Evolutionary conservation across 1,140 invertebrate species (phyloP), one percentile per base, ranked within the genome.

Genomic region (Cyclina sinensis): DNA sequence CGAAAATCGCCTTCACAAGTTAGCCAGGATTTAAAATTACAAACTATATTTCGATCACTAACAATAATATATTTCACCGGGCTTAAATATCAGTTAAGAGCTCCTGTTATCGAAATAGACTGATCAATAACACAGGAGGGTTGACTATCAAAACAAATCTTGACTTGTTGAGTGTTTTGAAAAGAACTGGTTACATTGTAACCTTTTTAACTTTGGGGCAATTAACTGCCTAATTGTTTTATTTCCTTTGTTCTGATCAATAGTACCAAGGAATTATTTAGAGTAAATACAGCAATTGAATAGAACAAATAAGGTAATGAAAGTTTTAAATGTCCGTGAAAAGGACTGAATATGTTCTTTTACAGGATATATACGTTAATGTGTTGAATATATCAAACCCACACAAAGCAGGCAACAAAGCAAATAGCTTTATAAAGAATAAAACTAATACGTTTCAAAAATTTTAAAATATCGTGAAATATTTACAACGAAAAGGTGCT

Each of bases 1-100:
- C 24, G 24, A n/a, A 62, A 62, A 62, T 62, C 57, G 57, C 57
- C 57, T 24, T 62, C 18, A 27, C 27, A 27, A 27, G 57, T 62
- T n/a, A 18, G 57, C n/a, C 7, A 62, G 57, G 57, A 62, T 62
- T 62, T 62, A 24, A 62, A 62, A n/a, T 62, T 62, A n/a, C n/a
- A 7, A 62, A 62, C 57, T 62, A 62, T n/a, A n/a, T 62, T 62
- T 62, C 27, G 24, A 62, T n/a, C 24, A 24, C 24, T 62, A 62
- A 62, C 57, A 62, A 62, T n/a, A n/a, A n/a, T 62, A 62, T 62
- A 62, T 62, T 62, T 27, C 57, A 62, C 57, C 57, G 24, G 57
- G 57, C 27, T 62, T 62, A 62, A 62, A 62, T 62, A 62, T 62
- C 57, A 62, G 57, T 27, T 27, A 62, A 62, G 57, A 27, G 57